Percentiles rank a stretch among this genome's conserved stretches.
phyloP scores from a whole-genome alignment of 2,797 vertebrate species.

The Lepus oiostolus region DNA sequence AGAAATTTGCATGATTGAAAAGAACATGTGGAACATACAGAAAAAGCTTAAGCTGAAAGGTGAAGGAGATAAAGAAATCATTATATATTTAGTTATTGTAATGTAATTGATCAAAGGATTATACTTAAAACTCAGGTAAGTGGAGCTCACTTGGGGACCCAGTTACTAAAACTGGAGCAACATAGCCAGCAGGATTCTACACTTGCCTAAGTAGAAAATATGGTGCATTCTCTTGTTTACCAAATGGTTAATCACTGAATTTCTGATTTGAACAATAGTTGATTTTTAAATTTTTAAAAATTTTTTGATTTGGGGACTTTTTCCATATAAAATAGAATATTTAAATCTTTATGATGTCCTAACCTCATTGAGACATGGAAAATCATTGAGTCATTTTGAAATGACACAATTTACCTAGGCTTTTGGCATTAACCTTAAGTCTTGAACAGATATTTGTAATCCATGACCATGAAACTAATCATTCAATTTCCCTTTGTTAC shows the following conservation, averaged over 20 bases:
- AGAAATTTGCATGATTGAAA: neutral
- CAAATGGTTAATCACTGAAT: neutral
- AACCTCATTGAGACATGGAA: neutral
- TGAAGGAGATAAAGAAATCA: conserved; percentile 8
- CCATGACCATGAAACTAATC: neutral
- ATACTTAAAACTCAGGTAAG: neutral
- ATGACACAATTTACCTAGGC: conserved; percentile 7
- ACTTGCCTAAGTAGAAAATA: neutral
- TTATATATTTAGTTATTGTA: neutral
- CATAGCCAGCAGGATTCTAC: neutral
- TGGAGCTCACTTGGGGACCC: neutral
- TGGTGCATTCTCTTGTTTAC: neutral
- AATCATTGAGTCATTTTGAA: conserved; percentile 37
- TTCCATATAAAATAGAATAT: conserved; percentile 9
- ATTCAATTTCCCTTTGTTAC: neutral
- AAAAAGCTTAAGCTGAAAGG: neutral
- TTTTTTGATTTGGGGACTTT: neutral
- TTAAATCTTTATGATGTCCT: neutral
- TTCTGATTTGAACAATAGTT: neutral
- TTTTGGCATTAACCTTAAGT: neutral
- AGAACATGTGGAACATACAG: neutral
- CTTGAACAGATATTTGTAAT: neutral
- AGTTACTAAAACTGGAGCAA: neutral
- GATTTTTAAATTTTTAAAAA: neutral
- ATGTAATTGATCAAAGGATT: neutral